Base-by-base conservation (phyloP, 2,797 vertebrate species). In the Micrastur ruficollis region DNA sequence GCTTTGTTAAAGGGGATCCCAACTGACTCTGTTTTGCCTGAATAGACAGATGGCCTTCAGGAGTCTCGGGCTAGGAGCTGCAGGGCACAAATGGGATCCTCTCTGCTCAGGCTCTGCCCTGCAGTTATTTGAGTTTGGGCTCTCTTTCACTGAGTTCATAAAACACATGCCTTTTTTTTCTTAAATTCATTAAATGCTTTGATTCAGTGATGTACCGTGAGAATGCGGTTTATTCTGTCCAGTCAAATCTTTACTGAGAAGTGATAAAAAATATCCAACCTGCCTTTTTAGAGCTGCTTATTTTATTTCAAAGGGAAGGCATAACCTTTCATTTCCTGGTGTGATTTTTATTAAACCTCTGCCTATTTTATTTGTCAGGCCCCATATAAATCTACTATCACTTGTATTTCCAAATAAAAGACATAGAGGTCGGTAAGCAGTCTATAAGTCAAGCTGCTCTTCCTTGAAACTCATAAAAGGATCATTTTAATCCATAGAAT, bases 401-500 rank as follows among this genome's bases (percentile, higher is more conserved):
- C 44, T 88, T 55, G 40, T 73, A 12, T 90, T 95, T 84, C 81
- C 75, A 70, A 63, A 78, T 62, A 61, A 91, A 76, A 68, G 29
- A 79, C 42, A 25, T 42, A 21, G 31, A 96, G 34, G 23, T 88
- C 84, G 86, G 61, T 73, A 52, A 89, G 62, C 50, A 73, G 63
- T 55, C 81, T 88, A 2, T 72, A 95, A 90, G 55, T 61, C 32
- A 34, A 91, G 71, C 50, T 82, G n/a, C 74, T 86, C 50, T 81
- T 93, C 56, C 84, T 96, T 89, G 93, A 96, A 96, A 96, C 84
- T 82, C 78, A 63, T 90, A 86, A 89, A 95, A 85, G 91, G 62
- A 81, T 93, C 61, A 72, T 96, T 97, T 97, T 96, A 96, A 96
- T 97, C 95, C 93, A 95, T 94, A 73, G 79, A 92, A 72, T 94